Percentiles rank a stretch among this genome's conserved stretches.
phyloP scores from a whole-genome alignment of 2,888 invertebrate species.

The Drosophila mayaguana region DNA sequence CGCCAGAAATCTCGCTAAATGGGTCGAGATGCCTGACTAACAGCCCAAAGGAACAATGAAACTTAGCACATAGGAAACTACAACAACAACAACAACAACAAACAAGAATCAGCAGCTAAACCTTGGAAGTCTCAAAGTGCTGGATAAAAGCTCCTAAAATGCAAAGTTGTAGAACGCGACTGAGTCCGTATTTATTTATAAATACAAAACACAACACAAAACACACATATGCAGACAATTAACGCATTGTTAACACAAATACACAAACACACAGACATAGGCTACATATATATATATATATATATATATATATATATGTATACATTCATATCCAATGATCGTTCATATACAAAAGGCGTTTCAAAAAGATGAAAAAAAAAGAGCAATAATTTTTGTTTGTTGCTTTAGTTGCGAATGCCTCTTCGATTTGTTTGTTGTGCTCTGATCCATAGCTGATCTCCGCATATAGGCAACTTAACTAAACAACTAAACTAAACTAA shows the following conservation, averaged over 20 bases:
- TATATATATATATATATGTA: conserved; percentile 1
- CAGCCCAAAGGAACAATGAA: conserved; percentile 57
- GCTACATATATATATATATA: no score
- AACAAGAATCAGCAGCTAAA: conserved; percentile 28
- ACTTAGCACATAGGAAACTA: conserved; percentile 16
- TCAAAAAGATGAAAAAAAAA: background rate
- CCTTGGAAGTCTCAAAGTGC: conserved; percentile 29
- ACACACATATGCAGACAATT: conserved; percentile 15
- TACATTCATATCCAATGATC: conserved; percentile 13
- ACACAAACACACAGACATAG: conserved; percentile 16
- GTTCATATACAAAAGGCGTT: conserved; percentile 21
- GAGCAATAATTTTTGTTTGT: conserved; percentile 20
- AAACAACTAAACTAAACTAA: conserved; percentile 21
- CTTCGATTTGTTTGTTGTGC: conserved; percentile 50
- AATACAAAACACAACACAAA: conserved; percentile 26
- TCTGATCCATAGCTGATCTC: conserved; percentile 50
- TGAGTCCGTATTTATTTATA: conserved; percentile 59
- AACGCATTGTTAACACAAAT: conserved; percentile 13
- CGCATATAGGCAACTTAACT: conserved; percentile 43
- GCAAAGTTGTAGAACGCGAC: conserved; percentile 53
- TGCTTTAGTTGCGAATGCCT: conserved; percentile 17
- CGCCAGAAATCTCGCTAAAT: conserved; percentile 92
- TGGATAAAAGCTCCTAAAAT: conserved; percentile 17
- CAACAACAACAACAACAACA: conserved; percentile 24
- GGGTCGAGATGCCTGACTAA: conserved; percentile 86